Evolutionary conservation across 1,140 invertebrate species (phyloP).

Genomic region (Drosophila obscura): DNA sequence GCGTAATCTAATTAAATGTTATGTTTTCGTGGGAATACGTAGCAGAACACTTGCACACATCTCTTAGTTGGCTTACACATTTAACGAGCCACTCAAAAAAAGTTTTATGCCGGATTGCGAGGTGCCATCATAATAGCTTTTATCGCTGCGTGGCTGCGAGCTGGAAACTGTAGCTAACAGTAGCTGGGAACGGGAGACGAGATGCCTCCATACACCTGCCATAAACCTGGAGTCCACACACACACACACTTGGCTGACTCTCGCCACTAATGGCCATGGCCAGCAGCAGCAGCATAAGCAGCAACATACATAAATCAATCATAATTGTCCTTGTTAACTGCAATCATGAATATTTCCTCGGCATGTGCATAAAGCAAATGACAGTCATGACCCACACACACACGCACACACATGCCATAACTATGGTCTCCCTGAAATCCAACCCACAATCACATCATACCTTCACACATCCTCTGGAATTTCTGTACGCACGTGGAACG

Average conservation of each 20-base stretch:
- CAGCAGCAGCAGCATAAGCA: slow-evolving; percentile 32
- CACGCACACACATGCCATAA: slow-evolving; percentile 18
- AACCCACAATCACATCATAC: slow-evolving; percentile 2
- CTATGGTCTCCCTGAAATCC: too few relatives aligned
- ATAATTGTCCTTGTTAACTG: slow-evolving; percentile 81
- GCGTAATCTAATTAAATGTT: slow-evolving; percentile 76
- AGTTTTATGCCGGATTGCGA: slow-evolving; percentile 40
- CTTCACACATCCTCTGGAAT: slow-evolving; percentile 43
- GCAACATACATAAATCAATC: slow-evolving; percentile 70
- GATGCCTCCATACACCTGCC: slow-evolving; percentile 53
- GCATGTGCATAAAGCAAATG: slow-evolving; percentile 76
- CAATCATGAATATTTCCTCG: slow-evolving; percentile 78
- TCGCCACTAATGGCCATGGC: slow-evolving; percentile 38
- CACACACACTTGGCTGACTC: too few relatives aligned
- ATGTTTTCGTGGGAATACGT: slow-evolving; percentile 44
- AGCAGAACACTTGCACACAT: slow-evolving; percentile 44
- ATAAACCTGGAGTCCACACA: slow-evolving; percentile 48
- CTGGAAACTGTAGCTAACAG: too few relatives aligned
- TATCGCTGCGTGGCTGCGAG: slow-evolving; percentile 14
- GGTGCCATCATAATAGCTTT: slow-evolving; percentile 62
- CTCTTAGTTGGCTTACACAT: slow-evolving; percentile 49
- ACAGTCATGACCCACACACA: slow-evolving; percentile 69
- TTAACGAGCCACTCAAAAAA: slow-evolving; percentile 74
- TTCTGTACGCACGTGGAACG: slow-evolving; percentile 19
- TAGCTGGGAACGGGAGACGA: slow-evolving; percentile 28